Evolutionary conservation across 2,888 invertebrate species (phyloP).

Genomic region (Xylocampa areola): DNA sequence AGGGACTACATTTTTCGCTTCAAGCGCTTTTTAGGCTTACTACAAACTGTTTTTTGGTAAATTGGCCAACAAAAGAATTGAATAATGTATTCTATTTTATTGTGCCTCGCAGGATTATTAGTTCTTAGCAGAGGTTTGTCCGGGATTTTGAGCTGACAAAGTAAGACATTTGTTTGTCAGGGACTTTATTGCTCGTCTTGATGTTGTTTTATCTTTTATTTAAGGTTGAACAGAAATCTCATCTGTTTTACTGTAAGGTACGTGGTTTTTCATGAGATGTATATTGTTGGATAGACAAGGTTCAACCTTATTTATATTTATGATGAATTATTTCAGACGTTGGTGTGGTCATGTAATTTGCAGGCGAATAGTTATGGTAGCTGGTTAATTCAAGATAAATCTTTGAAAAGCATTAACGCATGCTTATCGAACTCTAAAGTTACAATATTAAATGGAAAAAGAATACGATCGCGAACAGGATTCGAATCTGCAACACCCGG

Average conservation of each 20-base stretch:
- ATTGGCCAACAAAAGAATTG: conserved; percentile 54
- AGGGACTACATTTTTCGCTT: conserved; percentile 66
- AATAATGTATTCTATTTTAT: conserved; percentile 52
- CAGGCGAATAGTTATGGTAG: no score
- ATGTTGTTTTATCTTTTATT: conserved; percentile 14
- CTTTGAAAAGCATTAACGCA: no score
- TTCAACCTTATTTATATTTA: no score
- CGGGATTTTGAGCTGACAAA: conserved; percentile 5
- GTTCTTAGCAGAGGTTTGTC: conserved; percentile 25
- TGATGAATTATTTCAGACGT: no score
- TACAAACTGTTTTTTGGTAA: conserved; percentile 38
- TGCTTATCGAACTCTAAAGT: no score
- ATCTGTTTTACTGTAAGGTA: conserved; percentile 12
- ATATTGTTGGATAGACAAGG: background rate
- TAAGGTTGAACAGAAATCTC: background rate
- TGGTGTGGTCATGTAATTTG: no score
- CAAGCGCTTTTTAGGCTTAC: conserved; percentile 58
- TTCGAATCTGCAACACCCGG: no score
- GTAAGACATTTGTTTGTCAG: conserved; percentile 27
- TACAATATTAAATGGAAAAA: no score
- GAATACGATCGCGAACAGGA: no score
- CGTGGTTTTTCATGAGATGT: no score
- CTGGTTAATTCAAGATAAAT: no score
- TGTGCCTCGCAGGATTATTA: conserved; percentile 24
- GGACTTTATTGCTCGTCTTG: conserved; percentile 16